Base-by-base conservation (phyloP, 2,888 invertebrate species). In the Tigriopus californicus region DNA sequence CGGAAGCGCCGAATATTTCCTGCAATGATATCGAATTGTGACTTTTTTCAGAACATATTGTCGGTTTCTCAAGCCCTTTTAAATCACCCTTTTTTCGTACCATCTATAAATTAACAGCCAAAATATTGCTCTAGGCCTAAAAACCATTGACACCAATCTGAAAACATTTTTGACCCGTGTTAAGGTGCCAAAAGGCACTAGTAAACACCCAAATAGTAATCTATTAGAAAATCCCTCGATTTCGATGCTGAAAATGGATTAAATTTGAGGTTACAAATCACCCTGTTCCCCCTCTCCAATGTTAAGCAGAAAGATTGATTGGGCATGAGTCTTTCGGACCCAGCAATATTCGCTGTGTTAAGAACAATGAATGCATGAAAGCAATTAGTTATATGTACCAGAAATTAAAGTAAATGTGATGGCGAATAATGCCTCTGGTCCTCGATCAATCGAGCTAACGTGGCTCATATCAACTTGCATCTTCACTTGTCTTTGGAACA, bases 401-500 rank as follows among this genome's bases (percentile, higher is more conserved):
- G 91, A 91, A 67, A 92, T 74, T 65, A 94, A 77, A 20, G 91
- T 91, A 70, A 95, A 95, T 3, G 92, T 94, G 65, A 95, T 84
- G 59, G 92, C 94, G 70, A 86, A 94, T 61, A 92, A 73, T 65
- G 80, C 80, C 66, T 83, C 84, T 42, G 64, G 60, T 42, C 64
- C 65, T 58, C 63, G 61, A 47, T 62, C 47, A 55, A 47, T 40
- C 54, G 49, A 47, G 41, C 51, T 61, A 62, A 72, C 70, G 58
- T 71, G 68, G 51, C 71, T 69, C 62, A 73, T 72, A 66, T 73
- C 71, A 60, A 71, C 72, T 78, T 95, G 94, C 75, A 95, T 92
- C 64, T 92, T 77, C 25, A 95, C 92, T 73, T 94, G 94, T 65
- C 95, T 76, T 68, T 94, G 91, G 71, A 95, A 94, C 87, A 95